A percentile compares a stretch with the other conserved stretches of the same genome.
These are phyloP conservation scores for Ovis canadensis DNA, from an alignment of 2,113 vertebrate genomes.

Conservation along the genomic window DNA sequence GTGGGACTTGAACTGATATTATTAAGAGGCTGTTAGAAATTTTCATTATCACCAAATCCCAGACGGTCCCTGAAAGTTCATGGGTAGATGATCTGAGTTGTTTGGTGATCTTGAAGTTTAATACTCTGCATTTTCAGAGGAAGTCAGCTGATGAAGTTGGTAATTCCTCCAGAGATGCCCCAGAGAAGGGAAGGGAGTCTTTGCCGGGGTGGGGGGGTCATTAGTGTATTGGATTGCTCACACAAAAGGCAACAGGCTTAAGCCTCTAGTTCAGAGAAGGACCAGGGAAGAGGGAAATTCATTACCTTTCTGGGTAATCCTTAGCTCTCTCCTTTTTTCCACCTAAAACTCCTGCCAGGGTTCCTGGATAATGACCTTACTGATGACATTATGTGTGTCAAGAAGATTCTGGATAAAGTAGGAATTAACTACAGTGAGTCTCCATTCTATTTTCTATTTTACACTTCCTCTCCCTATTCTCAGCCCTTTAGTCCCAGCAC, in stretches of 20 bases:
- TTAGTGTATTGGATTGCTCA: neutral
- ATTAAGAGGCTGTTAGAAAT: neutral
- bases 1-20: neutral
- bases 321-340: neutral
- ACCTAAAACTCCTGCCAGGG: neutral
- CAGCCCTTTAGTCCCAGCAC: neutral
- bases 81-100: neutral
- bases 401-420: slow-evolving; percentile 64
- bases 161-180: neutral
- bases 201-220: neutral
- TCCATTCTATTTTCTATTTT: neutral
- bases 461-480: neutral
- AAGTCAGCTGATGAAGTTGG: neutral
- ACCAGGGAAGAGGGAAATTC: neutral
- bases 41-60: neutral
- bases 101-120: neutral
- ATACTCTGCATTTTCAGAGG: neutral
- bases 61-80: neutral
- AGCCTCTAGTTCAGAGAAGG: neutral
- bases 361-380: slow-evolving; percentile 56
- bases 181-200: neutral
- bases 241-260: neutral
- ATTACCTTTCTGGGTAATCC: neutral
- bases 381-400: slow-evolving; percentile 59
- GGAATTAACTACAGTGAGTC: slow-evolving; percentile 55